Percentiles rank a stretch among this genome's conserved stretches.
Evolutionary conservation across 2,113 vertebrate genomes (phyloP).

Genomic region (Centropristis striata): DNA sequence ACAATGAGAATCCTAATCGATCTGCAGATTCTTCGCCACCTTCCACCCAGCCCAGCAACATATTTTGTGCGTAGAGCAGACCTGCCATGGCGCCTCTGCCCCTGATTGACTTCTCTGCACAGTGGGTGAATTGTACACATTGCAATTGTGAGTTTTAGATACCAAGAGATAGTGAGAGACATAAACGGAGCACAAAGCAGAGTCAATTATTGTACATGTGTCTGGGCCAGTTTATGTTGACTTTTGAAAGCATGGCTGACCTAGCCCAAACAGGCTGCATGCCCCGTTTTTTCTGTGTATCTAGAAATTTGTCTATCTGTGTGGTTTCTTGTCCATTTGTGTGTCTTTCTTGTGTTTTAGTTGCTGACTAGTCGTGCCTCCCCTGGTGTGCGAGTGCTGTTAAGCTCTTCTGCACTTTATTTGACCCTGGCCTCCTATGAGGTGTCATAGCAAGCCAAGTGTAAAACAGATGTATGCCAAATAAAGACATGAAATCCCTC

Average conservation of each 20-base stretch:
- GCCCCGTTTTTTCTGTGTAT: slow-evolving; percentile 3
- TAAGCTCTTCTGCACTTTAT: slow-evolving; percentile 70
- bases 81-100: slow-evolving; percentile 5
- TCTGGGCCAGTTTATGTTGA: slow-evolving; percentile 18
- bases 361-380: slow-evolving; percentile 35
- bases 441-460: slow-evolving; percentile 64
- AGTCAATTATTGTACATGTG: slow-evolving; percentile 29
- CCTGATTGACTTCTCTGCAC: slow-evolving; percentile 53
- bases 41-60: slow-evolving; percentile 31
- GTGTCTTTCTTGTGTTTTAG: slow-evolving; percentile 46
- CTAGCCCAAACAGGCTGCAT: slow-evolving; percentile 31
- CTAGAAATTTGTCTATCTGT: slow-evolving; percentile 28
- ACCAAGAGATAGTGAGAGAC: slow-evolving; percentile 31
- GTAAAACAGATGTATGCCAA: slow-evolving; percentile 66
- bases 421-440: slow-evolving; percentile 67
- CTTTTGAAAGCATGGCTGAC: slow-evolving; percentile 27
- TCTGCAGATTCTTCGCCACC: slow-evolving; percentile 46
- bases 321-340: slow-evolving; percentile 22
- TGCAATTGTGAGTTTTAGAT: slow-evolving; percentile 41
- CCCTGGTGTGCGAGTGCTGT: slow-evolving; percentile 44
- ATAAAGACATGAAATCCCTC: slow-evolving; percentile 62
- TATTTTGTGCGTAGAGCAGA: slow-evolving; percentile 14
- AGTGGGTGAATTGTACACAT: slow-evolving; percentile 45
- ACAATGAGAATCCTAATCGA: slow-evolving; percentile 62
- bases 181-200: background rate